Evolutionary conservation across 23 tunicate species (phyloP), one percentile per base, ranked within the genome.

Genomic region (Phallusia fumigata): DNA sequence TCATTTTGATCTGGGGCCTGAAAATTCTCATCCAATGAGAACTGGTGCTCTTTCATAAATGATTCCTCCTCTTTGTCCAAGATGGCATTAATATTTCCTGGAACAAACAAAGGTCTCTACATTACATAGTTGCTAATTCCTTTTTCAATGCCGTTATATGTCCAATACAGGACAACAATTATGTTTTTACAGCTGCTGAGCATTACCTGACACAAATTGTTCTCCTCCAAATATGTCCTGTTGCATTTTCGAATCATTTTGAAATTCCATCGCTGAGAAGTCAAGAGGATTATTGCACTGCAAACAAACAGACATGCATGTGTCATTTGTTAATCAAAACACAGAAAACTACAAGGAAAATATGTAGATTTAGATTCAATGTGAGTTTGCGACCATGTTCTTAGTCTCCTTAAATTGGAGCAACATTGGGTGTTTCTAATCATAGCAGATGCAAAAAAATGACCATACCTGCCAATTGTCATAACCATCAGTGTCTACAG

Each of bases 21-120:
- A 64, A 89, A 91, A 69, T 91, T 79, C 32, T 86, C 90, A 52
- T 77, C 83, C 69, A 91, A 65, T 11, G 65, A 32, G 36, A 91
- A 73, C 51, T 82, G 79, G 40, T 91, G 84, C 77, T 91, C 88
- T 73, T 91, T 80, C 73, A 76, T 85, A 74, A 91, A 86, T 5
- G 33, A 28, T 47, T 86, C 88, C 52, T 91, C 96, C 0, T 91
- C 96, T 35, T 86, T 52, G 81, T 82, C 88, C 78, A 91, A 44
- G 6, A 91, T 77, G 3, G 83, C 76, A n/a, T 33, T 69, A 36
- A 80, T 83, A 79, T 91, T 80, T 34, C 79, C 93, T 84, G 80
- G 11, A 18, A 52, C 19, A 18, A 52, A 52, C 65, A 52, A 52
- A 52, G n/a, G n/a, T n/a, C n/a, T n/a, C n/a, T n/a, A n/a, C n/a